Percentiles rank a stretch among this genome's conserved stretches.
These are phyloP conservation scores for Temnothorax rugatulus DNA, from an alignment of 2,888 invertebrate genomes.

Conservation along the genomic window DNA sequence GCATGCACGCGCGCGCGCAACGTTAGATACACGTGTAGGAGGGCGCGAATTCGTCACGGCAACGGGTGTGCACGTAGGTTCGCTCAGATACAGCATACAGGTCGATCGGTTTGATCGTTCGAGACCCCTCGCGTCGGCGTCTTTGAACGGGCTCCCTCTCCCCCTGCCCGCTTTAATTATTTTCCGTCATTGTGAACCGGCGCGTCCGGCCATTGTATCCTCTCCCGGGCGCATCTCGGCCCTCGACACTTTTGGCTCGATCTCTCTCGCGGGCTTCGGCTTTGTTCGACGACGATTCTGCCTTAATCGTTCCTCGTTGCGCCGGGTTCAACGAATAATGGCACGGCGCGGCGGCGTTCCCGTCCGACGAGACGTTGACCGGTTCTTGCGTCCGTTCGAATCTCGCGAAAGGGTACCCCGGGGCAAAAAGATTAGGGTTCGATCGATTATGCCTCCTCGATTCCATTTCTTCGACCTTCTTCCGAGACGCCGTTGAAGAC, in stretches of 20 bases:
- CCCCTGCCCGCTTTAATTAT: conserved; percentile 80
- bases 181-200: conserved; percentile 80
- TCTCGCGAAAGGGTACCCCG: conserved; percentile 46
- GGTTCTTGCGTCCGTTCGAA: conserved; percentile 43
- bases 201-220: conserved; percentile 78
- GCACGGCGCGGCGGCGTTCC: conserved; percentile 18
- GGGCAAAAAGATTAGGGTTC: conserved; percentile 26
- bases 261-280: conserved; percentile 65
- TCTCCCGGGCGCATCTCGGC: conserved; percentile 52
- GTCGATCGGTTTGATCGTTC: conserved; percentile 75
- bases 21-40: conserved; percentile 20
- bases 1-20: not conserved
- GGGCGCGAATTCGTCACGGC: conserved; percentile 43
- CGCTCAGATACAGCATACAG: conserved; percentile 30
- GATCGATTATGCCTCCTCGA: conserved; percentile 35
- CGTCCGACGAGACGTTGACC: conserved; percentile 30
- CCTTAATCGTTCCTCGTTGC: conserved; percentile 57
- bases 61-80: conserved; percentile 32
- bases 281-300: conserved; percentile 67
- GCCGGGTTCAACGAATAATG: conserved; percentile 49
- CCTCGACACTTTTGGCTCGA: conserved; percentile 61
- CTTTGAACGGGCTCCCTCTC: conserved; percentile 77
- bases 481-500: not conserved
- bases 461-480: not conserved
- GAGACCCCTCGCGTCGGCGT: conserved; percentile 74